Evolutionary conservation across 2,888 invertebrate species (phyloP).

Genomic region (Stenoptilia bipunctidactyla): DNA sequence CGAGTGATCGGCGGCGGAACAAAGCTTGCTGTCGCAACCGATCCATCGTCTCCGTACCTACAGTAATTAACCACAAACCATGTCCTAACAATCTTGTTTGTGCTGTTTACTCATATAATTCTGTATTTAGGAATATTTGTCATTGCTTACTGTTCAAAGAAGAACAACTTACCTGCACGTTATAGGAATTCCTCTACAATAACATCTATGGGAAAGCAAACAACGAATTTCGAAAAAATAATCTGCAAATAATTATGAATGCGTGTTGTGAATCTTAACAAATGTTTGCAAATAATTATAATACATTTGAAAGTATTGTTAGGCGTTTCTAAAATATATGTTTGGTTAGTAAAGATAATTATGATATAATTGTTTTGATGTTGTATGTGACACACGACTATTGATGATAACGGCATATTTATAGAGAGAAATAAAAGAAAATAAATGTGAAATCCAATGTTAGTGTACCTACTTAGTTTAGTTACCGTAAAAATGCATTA

Average conservation of each 20-base stretch:
- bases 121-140: conserved; percentile 45
- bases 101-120: conserved; percentile 26
- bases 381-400: no score
- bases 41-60: conserved; percentile 29
- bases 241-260: not conserved
- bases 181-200: conserved; percentile 47
- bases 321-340: no score
- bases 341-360: no score
- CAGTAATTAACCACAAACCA: conserved; percentile 38
- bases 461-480: no score
- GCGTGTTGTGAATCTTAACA: no score
- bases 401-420: no score
- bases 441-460: no score
- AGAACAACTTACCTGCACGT: conserved; percentile 44
- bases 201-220: conserved; percentile 53
- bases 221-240: conserved; percentile 15
- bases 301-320: no score
- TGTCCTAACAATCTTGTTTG: conserved; percentile 37
- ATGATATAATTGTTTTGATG: no score
- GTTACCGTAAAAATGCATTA: no score
- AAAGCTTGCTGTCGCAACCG: not conserved
- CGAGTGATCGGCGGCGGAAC: not conserved
- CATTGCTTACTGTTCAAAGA: conserved; percentile 32
- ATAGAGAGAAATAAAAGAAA: no score
- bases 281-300: no score